These are phyloP conservation scores for Gryllus bimaculatus DNA, from an alignment of 1,140 invertebrate genomes.

Conservation along the genomic window DNA sequence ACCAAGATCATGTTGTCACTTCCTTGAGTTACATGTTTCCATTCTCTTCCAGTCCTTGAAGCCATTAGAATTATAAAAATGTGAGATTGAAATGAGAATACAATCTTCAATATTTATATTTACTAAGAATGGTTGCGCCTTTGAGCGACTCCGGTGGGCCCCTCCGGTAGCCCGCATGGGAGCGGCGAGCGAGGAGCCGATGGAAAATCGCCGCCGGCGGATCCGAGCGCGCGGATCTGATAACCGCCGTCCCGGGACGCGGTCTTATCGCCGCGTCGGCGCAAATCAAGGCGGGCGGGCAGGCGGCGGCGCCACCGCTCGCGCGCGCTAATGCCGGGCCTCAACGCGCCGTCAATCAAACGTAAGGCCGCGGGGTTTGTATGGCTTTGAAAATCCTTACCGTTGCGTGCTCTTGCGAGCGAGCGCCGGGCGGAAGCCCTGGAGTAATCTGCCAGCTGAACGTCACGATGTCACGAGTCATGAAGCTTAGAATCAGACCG, in stretches of 20 bases:
- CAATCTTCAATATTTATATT: neutral
- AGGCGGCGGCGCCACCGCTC: neutral
- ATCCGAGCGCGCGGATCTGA: neutral
- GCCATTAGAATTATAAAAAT: neutral
- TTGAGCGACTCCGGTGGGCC: too few relatives aligned
- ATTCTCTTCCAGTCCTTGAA: too few relatives aligned
- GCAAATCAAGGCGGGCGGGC: neutral
- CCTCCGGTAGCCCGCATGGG: too few relatives aligned
- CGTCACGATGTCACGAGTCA: neutral
- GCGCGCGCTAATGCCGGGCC: neutral
- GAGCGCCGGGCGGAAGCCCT: neutral
- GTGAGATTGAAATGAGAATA: neutral
- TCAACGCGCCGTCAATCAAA: neutral
- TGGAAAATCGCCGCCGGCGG: neutral
- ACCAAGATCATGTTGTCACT: too few relatives aligned
- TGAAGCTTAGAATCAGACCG: neutral
- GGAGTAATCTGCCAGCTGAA: neutral
- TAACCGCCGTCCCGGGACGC: neutral
- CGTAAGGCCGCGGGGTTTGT: neutral
- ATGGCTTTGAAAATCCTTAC: neutral
- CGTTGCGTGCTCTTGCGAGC: neutral
- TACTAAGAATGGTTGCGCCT: neutral
- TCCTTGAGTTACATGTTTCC: too few relatives aligned
- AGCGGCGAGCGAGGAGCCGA: neutral
- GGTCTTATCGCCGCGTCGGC: neutral